Percentiles rank a stretch among this genome's conserved stretches.
These are phyloP conservation scores for Caerostris extrusa DNA, from an alignment of 1,140 invertebrate genomes.

Conservation along the genomic window DNA sequence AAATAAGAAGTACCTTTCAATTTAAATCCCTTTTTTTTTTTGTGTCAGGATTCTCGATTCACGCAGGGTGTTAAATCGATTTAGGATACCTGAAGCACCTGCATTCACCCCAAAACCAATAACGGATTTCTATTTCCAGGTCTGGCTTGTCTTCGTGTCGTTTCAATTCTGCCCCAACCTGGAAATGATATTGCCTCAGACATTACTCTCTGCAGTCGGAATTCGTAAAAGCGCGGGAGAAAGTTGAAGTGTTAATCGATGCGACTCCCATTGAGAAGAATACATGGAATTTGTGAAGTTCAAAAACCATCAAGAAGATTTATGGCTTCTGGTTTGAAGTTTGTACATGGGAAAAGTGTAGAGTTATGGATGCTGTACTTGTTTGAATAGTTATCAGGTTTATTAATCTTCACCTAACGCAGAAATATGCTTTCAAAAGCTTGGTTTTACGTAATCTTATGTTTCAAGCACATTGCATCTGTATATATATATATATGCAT, in stretches of 20 bases:
- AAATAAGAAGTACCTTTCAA: not conserved
- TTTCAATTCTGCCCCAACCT: not conserved
- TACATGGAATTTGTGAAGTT: not conserved
- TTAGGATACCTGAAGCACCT: not conserved
- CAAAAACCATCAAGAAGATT: not conserved
- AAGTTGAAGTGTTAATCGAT: conserved; percentile 1
- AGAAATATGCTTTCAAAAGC: too few species aligned
- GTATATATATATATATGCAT: too few species aligned
- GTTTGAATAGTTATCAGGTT: too few species aligned
- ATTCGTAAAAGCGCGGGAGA: not conserved
- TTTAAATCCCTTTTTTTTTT: not conserved
- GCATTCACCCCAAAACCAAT: not conserved
- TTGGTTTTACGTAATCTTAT: too few species aligned
- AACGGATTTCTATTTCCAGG: not conserved
- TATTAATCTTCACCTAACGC: too few species aligned
- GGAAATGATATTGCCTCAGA: not conserved
- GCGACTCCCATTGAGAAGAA: not conserved
- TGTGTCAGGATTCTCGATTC: not conserved
- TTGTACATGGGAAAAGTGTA: too few species aligned
- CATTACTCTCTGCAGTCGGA: not conserved
- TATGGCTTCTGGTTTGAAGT: not conserved
- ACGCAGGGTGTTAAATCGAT: not conserved
- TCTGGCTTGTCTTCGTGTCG: not conserved
- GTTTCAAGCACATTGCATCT: too few species aligned
- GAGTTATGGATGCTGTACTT: too few species aligned